Evolutionary conservation across 1,140 invertebrate species (phyloP), one percentile per base, ranked within the genome.

Genomic region (Habropoda laboriosa): DNA sequence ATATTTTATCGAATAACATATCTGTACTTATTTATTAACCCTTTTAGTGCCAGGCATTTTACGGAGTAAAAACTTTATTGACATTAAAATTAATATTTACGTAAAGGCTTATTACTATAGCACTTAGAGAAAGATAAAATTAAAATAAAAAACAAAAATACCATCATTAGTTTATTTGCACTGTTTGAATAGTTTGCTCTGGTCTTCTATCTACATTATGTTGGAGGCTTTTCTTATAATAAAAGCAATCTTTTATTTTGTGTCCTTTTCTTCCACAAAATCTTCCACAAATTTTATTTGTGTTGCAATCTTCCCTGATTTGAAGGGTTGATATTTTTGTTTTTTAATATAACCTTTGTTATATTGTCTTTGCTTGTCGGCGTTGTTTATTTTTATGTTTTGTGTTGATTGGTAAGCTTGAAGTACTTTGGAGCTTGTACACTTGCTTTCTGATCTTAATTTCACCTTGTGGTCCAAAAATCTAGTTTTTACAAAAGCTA

Each of bases 401-500:
- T n/a, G 13, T 10, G 21, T 21, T 40, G 42, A n/a, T 6, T 42
- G 13, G 40, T 61, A 30, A 57, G 38, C 58, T 1, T 61, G 58
- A 3, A 61, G 38, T 24, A 61, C 58, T 35, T 61, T 61, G 5
- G 13, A 5, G 10, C 58, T 61, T 21, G 58, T 61, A 24, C 38
- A 18, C 18, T 5, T 21, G 16, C 47, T 42, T 42, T 63, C 60
- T 0, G 35, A 1, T 42, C 3, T 40, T 27, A 63, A 45, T 27
- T 63, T 63, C 0, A 45, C 24, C 13, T 75, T 49, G 3, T 75
- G 60, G 8, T 75, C 73, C 0, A 75, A 24, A 0, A 75, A 32
- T n/a, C 73, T 24, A 18, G 51, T 75, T 57, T 75, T 75, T 0
- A 75, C 61, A 32, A 75, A 75, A 0, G 49, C 57, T 24, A 73